Evolutionary conservation across 2,113 vertebrate species (phyloP).

Genomic region (Podilymbus podiceps): DNA sequence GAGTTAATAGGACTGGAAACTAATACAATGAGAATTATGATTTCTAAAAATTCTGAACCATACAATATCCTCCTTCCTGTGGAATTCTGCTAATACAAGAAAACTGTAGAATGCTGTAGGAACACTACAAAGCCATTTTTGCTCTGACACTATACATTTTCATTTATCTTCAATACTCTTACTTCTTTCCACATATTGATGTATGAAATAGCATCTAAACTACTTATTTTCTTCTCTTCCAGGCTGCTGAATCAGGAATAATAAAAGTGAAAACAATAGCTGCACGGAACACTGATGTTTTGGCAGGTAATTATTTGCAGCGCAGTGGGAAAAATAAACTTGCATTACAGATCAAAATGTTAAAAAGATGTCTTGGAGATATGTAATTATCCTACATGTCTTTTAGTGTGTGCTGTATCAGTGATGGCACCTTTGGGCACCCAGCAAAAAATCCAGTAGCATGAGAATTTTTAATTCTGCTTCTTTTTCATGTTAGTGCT

Average conservation of each 20-base stretch:
- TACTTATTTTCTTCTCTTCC: constrained; percentile 58
- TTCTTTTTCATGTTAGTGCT: constrained; percentile 15
- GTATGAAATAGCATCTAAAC: constrained; percentile 15
- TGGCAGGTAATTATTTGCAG: constrained; percentile 85
- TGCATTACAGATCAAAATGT: not conserved
- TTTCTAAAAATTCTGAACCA: not conserved
- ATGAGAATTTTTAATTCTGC: not conserved
- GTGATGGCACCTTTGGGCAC: not conserved
- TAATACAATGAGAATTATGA: not conserved
- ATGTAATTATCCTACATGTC: not conserved
- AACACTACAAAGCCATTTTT: not conserved
- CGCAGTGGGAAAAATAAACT: not conserved
- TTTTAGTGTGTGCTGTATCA: not conserved
- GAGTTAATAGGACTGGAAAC: not conserved
- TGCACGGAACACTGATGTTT: constrained; percentile 89
- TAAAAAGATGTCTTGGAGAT: not conserved
- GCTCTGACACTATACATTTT: not conserved
- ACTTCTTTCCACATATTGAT: not conserved
- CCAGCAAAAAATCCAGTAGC: not conserved
- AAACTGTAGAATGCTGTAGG: too few species aligned
- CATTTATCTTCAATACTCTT: not conserved
- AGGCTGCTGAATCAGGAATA: constrained; percentile 99
- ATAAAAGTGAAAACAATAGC: constrained; percentile 99
- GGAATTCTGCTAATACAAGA: not conserved
- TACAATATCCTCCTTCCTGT: not conserved